A percentile compares a stretch with the other conserved stretches of the same genome.
Evolutionary conservation across 2,113 vertebrate genomes (phyloP).

Genomic region (Colinus virginianus): DNA sequence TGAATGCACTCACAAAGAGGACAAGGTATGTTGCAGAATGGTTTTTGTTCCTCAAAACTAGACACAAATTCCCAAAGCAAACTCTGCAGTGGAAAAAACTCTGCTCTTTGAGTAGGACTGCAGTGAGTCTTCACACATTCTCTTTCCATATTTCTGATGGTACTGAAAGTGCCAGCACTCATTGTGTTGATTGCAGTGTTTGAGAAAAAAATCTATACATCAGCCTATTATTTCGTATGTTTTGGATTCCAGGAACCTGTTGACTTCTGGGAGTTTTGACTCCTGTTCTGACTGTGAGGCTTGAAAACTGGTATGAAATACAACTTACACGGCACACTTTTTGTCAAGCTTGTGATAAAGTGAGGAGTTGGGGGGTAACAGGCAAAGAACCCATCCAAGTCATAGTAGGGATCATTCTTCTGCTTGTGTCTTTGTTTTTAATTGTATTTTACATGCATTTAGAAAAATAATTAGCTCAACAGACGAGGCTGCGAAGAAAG

Average conservation of each 20-base stretch:
- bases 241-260: not conserved
- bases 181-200: not conserved
- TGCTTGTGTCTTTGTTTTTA: conserved; percentile 56
- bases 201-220: not conserved
- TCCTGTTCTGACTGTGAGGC: not conserved
- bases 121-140: not conserved
- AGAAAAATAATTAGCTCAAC: conserved; percentile 46
- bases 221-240: not conserved
- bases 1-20: not conserved
- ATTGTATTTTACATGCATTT: conserved; percentile 64
- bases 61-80: not conserved
- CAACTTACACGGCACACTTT: not conserved
- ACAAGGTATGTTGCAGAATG: not conserved
- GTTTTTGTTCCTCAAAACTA: not conserved
- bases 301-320: not conserved
- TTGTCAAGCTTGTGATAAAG: not conserved
- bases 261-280: not conserved
- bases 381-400: conserved; percentile 12
- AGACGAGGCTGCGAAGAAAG: conserved; percentile 43
- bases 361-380: not conserved
- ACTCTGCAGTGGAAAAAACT: not conserved
- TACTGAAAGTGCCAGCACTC: not conserved
- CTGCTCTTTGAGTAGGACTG: not conserved
- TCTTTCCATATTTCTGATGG: not conserved
- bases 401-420: conserved; percentile 49